Conservation (phyloP, 2,888 invertebrate species). For the Oligia fasciuncula region DNA sequence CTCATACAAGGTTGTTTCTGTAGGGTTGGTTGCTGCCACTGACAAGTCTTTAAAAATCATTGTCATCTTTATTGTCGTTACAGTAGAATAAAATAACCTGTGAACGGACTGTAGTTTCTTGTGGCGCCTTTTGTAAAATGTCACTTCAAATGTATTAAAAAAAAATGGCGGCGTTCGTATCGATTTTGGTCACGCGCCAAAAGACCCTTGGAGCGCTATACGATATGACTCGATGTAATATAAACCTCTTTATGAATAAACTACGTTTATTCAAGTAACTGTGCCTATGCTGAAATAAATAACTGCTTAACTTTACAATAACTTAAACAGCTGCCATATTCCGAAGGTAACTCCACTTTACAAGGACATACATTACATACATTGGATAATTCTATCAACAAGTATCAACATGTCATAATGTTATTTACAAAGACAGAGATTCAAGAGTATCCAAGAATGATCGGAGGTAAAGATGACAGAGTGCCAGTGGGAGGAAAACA, state of each 20-base stretch:
- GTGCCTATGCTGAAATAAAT: not conserved
- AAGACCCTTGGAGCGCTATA: not conserved
- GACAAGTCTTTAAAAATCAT: not conserved
- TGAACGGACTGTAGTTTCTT: not conserved
- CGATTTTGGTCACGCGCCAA: not conserved
- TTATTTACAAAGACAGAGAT: conserved; percentile 66
- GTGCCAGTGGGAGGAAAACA: conserved; percentile 50
- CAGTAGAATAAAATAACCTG: not conserved
- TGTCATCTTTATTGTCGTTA: not conserved
- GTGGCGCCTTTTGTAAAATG: not conserved
- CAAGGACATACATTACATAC: conserved; percentile 62
- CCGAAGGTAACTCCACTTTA: conserved; percentile 58
- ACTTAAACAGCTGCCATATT: conserved; percentile 26
- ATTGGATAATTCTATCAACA: conserved; percentile 75
- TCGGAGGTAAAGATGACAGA: conserved; percentile 49
- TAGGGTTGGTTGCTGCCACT: no score
- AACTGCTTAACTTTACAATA: not conserved
- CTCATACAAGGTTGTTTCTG: not conserved
- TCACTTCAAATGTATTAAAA: not conserved
- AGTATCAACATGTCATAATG: conserved; percentile 67
- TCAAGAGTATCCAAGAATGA: conserved; percentile 60
- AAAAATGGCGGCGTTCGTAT: not conserved
- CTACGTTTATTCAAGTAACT: not conserved
- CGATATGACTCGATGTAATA: not conserved
- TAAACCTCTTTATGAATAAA: not conserved